Base-by-base conservation (phyloP, 2,113 vertebrate species). In the Halichoeres trimaculatus region DNA sequence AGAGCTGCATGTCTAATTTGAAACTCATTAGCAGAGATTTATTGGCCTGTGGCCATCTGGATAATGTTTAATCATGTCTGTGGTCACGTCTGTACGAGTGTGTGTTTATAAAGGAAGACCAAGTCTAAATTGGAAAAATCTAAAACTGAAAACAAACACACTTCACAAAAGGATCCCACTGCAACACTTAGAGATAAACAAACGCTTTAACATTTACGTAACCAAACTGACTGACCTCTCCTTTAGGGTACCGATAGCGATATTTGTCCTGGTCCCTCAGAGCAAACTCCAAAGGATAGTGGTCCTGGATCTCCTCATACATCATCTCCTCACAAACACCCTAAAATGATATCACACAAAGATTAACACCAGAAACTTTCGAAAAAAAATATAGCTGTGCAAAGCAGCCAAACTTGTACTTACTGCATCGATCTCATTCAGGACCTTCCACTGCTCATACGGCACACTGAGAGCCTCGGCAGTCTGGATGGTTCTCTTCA, bases 391-490 rank as follows among this genome's bases (percentile, higher is more conserved):
- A 47, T 12, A 1, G 8, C 20, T 2, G 10, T 17, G 17, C 2
- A 13, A 1, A 0, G 62, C 41, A 19, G 50, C 10, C 12, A 2
- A 11, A 50, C 17, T 19, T 1, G 1, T 1, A 78, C 89, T 95
- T 90, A 99, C 98, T 3, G 98, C 98, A 23, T 99, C 97, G 0
- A 99, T 99, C 90, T 99, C 98, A 0, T 99, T 99, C 68, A 99
- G 95, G 84, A 96, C 97, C 85, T 99, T 99, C 98, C 98, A 99
- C 94, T 99, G 98, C 60, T 99, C 98, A 0, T 99, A 99, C n/a
- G 98, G 97, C 64, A 96, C 97, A 2, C 81, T 91, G 74, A 99
- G 90, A 0, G 95, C 96, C 86, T 99, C 98, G 0, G 98, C 98
- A 0, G 98, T 99, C 94, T 99, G 98, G 91, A 99, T 99, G 6